Percentiles rank a stretch among this genome's conserved stretches.
These are phyloP conservation scores for Operophtera brumata DNA, from an alignment of 2,888 invertebrate genomes.

Conservation along the genomic window DNA sequence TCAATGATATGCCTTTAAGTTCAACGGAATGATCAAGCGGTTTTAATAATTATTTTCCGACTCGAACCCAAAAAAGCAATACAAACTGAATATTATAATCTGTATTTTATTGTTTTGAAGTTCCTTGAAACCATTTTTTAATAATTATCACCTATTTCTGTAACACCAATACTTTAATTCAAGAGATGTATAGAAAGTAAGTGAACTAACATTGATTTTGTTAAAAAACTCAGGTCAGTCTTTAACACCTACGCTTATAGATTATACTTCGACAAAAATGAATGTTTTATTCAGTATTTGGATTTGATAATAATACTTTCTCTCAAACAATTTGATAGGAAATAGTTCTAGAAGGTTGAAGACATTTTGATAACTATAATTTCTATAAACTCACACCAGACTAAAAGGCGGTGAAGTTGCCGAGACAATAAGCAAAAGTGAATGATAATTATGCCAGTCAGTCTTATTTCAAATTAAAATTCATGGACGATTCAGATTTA, in stretches of 20 bases:
- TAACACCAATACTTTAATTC: constrained; percentile 42
- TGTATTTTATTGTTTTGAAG: constrained; percentile 35
- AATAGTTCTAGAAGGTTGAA: constrained; percentile 17
- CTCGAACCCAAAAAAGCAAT: constrained; percentile 53
- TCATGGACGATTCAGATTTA: constrained; percentile 11
- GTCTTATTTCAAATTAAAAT: constrained; percentile 32
- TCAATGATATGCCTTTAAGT: constrained; percentile 67
- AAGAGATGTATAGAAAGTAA: constrained; percentile 29
- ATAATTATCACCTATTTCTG: constrained; percentile 40
- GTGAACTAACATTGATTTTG: constrained; percentile 36
- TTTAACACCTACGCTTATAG: constrained; percentile 46
- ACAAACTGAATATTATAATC: constrained; percentile 30
- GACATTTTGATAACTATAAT: constrained; percentile 25
- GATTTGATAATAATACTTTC: constrained; percentile 21
- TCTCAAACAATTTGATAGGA: constrained; percentile 15
- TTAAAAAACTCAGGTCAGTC: constrained; percentile 50
- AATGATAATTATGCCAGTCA: constrained; percentile 26
- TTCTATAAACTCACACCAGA: constrained; percentile 16
- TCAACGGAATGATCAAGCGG: constrained; percentile 64
- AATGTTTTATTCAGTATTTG: constrained; percentile 20
- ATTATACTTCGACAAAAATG: constrained; percentile 35
- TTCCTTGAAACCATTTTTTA: constrained; percentile 33
- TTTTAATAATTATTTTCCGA: constrained; percentile 40
- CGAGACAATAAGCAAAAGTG: constrained; percentile 21
- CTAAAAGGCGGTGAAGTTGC: constrained; percentile 12